Evolutionary conservation across 2,113 vertebrate genomes (phyloP).

Genomic region (Martes martes): DNA sequence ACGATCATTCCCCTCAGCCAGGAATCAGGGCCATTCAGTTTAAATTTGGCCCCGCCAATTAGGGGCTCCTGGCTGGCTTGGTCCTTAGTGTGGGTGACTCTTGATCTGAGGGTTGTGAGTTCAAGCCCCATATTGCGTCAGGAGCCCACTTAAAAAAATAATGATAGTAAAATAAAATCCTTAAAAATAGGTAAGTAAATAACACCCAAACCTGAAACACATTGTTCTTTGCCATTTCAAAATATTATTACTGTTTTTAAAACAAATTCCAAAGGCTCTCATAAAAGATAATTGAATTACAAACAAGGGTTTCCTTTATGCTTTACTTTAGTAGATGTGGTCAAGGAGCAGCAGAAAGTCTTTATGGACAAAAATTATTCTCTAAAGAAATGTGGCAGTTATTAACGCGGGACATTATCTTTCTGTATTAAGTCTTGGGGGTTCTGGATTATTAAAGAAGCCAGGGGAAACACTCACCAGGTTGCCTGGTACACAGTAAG

Average conservation of each 20-base stretch:
- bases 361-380: constrained; percentile 30
- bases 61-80: background rate
- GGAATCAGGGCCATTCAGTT: background rate
- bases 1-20: background rate
- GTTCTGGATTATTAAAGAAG: background rate
- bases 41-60: background rate
- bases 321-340: background rate
- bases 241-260: background rate
- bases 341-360: background rate
- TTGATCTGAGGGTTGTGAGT: background rate
- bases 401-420: background rate
- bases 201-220: background rate
- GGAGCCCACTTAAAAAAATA: background rate
- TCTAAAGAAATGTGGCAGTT: background rate
- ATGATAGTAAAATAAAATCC: background rate
- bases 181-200: background rate
- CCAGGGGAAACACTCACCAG: background rate
- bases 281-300: background rate
- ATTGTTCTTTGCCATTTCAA: constrained; percentile 12
- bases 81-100: background rate
- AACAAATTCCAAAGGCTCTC: background rate
- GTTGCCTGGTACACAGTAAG: background rate
- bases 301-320: constrained; percentile 9
- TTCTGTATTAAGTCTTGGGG: constrained; percentile 28
- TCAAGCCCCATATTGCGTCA: background rate